Evolutionary conservation across 1,140 invertebrate species (phyloP).

Genomic region (Caenorhabditis remanei): DNA sequence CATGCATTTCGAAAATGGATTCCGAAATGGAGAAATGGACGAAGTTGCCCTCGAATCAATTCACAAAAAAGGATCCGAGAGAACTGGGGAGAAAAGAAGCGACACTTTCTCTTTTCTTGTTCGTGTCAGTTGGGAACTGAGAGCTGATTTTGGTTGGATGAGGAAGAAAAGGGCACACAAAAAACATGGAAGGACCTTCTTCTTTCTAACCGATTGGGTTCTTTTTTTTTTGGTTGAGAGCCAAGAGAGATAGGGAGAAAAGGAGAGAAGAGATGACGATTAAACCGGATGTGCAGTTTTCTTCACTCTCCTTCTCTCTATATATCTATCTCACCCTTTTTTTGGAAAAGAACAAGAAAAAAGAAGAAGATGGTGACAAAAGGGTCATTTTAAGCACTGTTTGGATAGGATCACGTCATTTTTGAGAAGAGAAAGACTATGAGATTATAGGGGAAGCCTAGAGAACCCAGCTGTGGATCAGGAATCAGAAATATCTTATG

Average conservation of each 20-base stretch:
- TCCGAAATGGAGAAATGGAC: neutral
- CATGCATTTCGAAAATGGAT: conserved; percentile 22
- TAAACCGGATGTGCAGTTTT: conserved; percentile 51
- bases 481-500: too few relatives aligned
- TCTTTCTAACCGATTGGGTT: conserved; percentile 32
- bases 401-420: conserved; percentile 11
- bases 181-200: conserved; percentile 11
- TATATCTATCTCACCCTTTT: neutral
- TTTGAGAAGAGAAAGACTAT: neutral
- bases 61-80: neutral
- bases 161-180: conserved; percentile 6
- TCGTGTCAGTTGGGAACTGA: conserved; percentile 20
- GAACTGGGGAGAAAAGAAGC: neutral
- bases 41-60: neutral
- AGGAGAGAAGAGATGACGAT: conserved; percentile 39
- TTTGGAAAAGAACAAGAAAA: neutral
- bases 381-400: conserved; percentile 44
- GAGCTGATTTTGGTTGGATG: neutral
- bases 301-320: neutral
- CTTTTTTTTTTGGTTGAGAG: neutral
- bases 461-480: too few relatives aligned
- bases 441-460: neutral
- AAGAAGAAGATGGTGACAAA: neutral
- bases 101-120: neutral
- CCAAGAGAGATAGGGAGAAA: conserved; percentile 28